A percentile compares a stretch with the other conserved stretches of the same genome.
These are phyloP conservation scores for Gambusia holbrooki DNA, from an alignment of 2,113 vertebrate genomes.

Conservation along the genomic window DNA sequence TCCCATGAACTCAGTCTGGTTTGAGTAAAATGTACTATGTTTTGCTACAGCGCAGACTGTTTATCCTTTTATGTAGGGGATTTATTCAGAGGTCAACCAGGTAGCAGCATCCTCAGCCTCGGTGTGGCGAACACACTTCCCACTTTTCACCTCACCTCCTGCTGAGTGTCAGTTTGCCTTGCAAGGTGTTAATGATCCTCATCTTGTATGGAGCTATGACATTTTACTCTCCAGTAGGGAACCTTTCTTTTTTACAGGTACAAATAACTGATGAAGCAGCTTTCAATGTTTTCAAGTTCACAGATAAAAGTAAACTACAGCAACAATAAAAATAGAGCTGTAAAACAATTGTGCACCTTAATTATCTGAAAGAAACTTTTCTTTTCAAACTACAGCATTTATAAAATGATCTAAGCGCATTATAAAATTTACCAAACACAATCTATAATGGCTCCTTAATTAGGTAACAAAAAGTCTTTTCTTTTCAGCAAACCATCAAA, in stretches of 20 bases:
- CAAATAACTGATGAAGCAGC: neutral
- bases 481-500: neutral
- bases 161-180: conserved; percentile 33
- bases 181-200: conserved; percentile 39
- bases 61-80: conserved; percentile 20
- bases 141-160: conserved; percentile 34
- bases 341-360: neutral
- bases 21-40: neutral
- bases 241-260: neutral
- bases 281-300: neutral
- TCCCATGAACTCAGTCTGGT: neutral
- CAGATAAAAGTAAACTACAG: neutral
- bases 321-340: neutral
- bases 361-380: neutral
- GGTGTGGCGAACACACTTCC: conserved; percentile 44
- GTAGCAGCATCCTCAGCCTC: conserved; percentile 25
- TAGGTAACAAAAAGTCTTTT: neutral
- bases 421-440: neutral
- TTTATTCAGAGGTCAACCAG: conserved; percentile 32
- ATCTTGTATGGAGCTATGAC: conserved; percentile 28
- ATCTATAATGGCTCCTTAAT: neutral
- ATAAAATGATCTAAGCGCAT: neutral
- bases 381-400: neutral
- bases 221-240: neutral
- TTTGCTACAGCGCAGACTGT: conserved; percentile 11